A percentile compares a stretch with the other conserved stretches of the same genome.
Conservation (phyloP, 2,113 vertebrate species). For the Puntigrus tetrazona region DNA sequence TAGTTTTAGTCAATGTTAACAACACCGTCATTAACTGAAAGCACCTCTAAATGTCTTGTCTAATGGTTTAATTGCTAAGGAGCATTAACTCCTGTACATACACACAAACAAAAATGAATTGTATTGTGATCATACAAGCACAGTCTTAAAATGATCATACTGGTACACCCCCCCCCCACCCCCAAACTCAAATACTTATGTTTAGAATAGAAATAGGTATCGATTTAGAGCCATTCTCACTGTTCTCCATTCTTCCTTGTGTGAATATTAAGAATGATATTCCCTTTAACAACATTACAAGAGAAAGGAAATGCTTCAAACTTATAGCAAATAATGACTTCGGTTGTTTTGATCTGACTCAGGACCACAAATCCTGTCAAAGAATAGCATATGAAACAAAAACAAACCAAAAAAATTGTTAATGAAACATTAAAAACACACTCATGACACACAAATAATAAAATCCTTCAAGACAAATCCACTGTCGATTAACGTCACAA, state of each 20-base stretch:
- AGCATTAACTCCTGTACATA: conserved; percentile 41
- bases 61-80: conserved; percentile 50
- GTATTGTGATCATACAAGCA: conserved; percentile 48
- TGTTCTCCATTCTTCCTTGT: conserved; percentile 29
- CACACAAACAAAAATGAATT: conserved; percentile 47
- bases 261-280: conserved; percentile 50
- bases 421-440: conserved; percentile 50
- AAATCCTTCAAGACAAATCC: conserved; percentile 41
- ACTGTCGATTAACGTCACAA: conserved; percentile 43
- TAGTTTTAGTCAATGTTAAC: not conserved
- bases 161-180: not conserved
- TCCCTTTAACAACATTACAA: conserved; percentile 67
- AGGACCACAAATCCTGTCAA: conserved; percentile 44
- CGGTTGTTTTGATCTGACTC: conserved; percentile 40
- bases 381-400: conserved; percentile 39
- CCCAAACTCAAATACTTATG: conserved; percentile 17
- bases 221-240: conserved; percentile 3
- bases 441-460: conserved; percentile 43
- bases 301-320: conserved; percentile 47
- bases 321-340: conserved; percentile 57
- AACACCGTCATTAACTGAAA: not conserved
- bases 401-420: conserved; percentile 21
- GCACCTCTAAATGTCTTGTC: conserved; percentile 24
- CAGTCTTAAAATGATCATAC: conserved; percentile 31
- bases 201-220: not conserved